phyloP scores from a whole-genome alignment of 1,140 invertebrate genomes.

The Phymorhynchus buccinoides region DNA sequence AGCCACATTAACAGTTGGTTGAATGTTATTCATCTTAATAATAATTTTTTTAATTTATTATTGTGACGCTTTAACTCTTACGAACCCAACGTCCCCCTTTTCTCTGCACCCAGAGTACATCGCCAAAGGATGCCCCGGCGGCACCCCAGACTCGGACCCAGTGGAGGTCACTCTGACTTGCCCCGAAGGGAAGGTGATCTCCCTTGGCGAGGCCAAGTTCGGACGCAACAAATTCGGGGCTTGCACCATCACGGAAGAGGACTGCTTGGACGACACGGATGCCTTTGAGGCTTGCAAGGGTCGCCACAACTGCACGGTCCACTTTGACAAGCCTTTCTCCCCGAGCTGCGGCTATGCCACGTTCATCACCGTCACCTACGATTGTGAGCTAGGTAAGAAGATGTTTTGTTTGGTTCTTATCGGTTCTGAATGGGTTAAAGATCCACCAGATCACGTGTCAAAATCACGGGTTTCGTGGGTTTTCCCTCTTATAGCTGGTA shows the following conservation, averaged over 20 bases:
- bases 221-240: conserved; percentile 47
- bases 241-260: conserved; percentile 46
- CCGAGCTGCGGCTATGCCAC: conserved; percentile 53
- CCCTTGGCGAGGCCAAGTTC: conserved; percentile 48
- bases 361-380: conserved; percentile 53
- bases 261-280: conserved; percentile 49
- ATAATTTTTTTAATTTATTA: too few species aligned
- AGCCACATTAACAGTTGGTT: too few species aligned
- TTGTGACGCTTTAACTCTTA: too few species aligned
- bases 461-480: too few species aligned
- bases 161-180: conserved; percentile 46
- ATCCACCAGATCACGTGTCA: too few species aligned
- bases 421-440: too few species aligned
- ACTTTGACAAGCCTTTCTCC: conserved; percentile 46
- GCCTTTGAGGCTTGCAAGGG: conserved; percentile 48
- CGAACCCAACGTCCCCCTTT: too few species aligned
- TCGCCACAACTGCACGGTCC: conserved; percentile 45
- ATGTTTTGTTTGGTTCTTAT: too few species aligned
- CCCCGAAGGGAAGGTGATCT: conserved; percentile 42
- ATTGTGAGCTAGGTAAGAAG: conserved; percentile 48
- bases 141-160: conserved; percentile 31
- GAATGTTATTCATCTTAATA: neutral
- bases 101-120: conserved; percentile 34
- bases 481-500: too few species aligned
- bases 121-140: conserved; percentile 26